Evolutionary conservation across 2,888 invertebrate genomes (phyloP).

Genomic region (Melanostoma mellinum): DNA sequence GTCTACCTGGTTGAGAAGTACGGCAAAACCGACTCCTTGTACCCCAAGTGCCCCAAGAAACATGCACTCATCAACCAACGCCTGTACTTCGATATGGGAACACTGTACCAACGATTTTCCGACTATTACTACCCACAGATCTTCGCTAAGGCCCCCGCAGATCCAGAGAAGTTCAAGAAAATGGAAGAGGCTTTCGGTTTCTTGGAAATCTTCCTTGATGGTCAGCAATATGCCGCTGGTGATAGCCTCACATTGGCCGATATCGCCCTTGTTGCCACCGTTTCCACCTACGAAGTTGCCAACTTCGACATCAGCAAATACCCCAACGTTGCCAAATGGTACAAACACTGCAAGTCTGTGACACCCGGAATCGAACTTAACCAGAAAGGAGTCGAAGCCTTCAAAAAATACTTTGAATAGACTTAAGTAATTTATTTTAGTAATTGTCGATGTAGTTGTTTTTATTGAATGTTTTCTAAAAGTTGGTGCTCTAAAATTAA

Average conservation of each 20-base stretch:
- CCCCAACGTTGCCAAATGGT: constrained; percentile 87
- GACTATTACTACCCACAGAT: constrained; percentile 88
- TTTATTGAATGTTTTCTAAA: not conserved
- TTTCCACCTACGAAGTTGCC: constrained; percentile 88
- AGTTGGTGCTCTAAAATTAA: constrained; percentile 4
- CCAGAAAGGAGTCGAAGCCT: constrained; percentile 84
- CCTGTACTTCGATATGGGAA: constrained; percentile 91
- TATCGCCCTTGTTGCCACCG: constrained; percentile 86
- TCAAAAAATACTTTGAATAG: constrained; percentile 81
- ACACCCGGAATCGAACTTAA: constrained; percentile 85
- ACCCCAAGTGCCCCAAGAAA: constrained; percentile 89
- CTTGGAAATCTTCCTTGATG: constrained; percentile 87
- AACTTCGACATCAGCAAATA: constrained; percentile 87
- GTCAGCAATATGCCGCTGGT: constrained; percentile 88
- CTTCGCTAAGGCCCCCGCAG: constrained; percentile 85
- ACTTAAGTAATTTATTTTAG: constrained; percentile 18
- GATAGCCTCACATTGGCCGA: constrained; percentile 90
- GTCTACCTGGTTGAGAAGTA: constrained; percentile 91
- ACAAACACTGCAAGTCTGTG: constrained; percentile 84
- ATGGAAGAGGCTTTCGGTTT: constrained; percentile 87
- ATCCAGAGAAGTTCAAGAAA: constrained; percentile 87
- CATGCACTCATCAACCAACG: constrained; percentile 90
- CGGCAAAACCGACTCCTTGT: constrained; percentile 88
- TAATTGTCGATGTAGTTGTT: constrained; percentile 10
- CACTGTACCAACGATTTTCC: constrained; percentile 87